These are phyloP conservation scores for Spizaetus ornatus DNA, from an alignment of 2,113 vertebrate genomes.

Conservation along the genomic window DNA sequence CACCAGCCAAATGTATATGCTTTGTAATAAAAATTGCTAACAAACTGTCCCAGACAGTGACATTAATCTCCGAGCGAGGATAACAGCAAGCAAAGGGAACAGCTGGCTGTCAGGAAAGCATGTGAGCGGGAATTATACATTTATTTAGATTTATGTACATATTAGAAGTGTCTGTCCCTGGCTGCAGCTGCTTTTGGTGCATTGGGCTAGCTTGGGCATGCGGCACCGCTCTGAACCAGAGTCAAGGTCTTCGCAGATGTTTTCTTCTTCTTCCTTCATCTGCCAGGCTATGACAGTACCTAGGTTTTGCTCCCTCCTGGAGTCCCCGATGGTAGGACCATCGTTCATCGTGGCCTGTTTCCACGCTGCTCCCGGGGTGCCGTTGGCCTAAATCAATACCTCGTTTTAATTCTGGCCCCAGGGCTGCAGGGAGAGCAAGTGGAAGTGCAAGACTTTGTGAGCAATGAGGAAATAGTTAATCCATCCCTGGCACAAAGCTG, in stretches of 20 bases:
- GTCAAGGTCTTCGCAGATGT: background rate
- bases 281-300: background rate
- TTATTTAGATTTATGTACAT: background rate
- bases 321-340: background rate
- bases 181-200: background rate
- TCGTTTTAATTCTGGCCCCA: background rate
- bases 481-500: background rate
- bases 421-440: background rate
- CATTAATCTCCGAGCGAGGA: background rate
- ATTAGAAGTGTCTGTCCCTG: background rate
- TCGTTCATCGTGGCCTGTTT: background rate
- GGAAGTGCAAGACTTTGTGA: background rate
- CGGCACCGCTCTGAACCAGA: background rate
- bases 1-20: background rate
- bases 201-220: background rate
- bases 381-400: background rate
- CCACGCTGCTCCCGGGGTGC: accelerated
- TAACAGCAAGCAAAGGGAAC: constrained; percentile 2
- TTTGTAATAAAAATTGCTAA: constrained; percentile 36
- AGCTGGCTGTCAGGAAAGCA: constrained; percentile 21
- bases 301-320: background rate
- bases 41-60: background rate
- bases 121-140: background rate
- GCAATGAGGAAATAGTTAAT: constrained; percentile 29
- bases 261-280: background rate